Conservation (phyloP, 2,797 vertebrate genomes). For the Trachops cirrhosus region DNA sequence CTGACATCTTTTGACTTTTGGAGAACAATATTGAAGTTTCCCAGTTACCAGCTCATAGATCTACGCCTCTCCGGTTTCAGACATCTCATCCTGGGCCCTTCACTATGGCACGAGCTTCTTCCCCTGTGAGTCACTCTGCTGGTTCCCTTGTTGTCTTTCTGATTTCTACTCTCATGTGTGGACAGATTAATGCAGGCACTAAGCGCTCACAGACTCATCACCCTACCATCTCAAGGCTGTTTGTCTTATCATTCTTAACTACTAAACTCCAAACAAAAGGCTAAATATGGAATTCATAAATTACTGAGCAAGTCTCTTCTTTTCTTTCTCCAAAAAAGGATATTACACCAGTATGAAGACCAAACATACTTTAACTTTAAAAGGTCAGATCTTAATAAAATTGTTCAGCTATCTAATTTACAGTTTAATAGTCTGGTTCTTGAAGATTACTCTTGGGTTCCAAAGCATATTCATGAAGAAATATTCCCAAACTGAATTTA, state of each 20-base stretch:
- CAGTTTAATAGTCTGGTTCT: not conserved
- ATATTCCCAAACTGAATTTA: not conserved
- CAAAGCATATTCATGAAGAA: not conserved
- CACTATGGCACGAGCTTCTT: not conserved
- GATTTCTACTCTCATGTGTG: not conserved
- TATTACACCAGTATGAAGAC: not conserved
- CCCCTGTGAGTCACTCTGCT: not conserved
- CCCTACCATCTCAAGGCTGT: not conserved
- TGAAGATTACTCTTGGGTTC: not conserved
- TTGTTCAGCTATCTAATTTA: slow-evolving; percentile 44
- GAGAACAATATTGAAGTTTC: not conserved
- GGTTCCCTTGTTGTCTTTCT: not conserved
- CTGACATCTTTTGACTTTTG: not conserved
- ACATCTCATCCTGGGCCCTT: not conserved
- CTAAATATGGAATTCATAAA: not conserved
- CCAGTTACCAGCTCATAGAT: not conserved
- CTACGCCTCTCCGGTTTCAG: not conserved
- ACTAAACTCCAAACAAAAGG: slow-evolving; percentile 31
- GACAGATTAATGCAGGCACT: not conserved
- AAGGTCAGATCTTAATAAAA: slow-evolving; percentile 39
- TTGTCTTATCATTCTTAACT: not conserved
- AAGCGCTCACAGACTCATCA: not conserved
- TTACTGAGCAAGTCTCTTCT: slow-evolving; percentile 23
- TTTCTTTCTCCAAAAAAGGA: slow-evolving; percentile 28
- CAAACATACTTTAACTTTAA: slow-evolving; percentile 42